Conservation (phyloP, 2,797 vertebrate genomes). For the Odontamblyopus rebecca region DNA sequence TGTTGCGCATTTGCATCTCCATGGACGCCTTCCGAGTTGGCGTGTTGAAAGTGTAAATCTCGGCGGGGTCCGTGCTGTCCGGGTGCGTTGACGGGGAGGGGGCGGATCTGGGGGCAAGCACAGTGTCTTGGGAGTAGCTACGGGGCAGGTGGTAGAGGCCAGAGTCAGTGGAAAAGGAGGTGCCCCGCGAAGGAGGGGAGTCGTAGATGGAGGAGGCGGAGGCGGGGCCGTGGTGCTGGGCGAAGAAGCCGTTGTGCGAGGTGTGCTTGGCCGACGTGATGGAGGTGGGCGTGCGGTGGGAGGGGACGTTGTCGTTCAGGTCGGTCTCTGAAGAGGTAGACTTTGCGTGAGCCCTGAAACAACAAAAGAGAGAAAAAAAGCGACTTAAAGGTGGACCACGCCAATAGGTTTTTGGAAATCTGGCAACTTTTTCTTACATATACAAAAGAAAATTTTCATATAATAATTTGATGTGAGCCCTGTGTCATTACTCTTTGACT, state of each 20-base stretch:
- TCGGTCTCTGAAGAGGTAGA: conserved; percentile 94
- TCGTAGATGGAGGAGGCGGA: conserved; percentile 85
- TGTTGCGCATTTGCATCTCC: conserved; percentile 87
- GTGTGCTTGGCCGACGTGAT: conserved; percentile 83
- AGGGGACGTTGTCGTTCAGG: conserved; percentile 95
- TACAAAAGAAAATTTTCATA: no score
- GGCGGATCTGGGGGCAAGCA: conserved; percentile 84
- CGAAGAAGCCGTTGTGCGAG: conserved; percentile 90
- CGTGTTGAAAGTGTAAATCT: conserved; percentile 88
- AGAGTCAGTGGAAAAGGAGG: conserved; percentile 81
- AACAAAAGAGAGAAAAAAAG: conserved; percentile 17
- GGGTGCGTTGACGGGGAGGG: conserved; percentile 78
- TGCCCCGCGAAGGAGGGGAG: conserved; percentile 85
- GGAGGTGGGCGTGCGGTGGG: conserved; percentile 84
- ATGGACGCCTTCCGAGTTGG: conserved; percentile 81
- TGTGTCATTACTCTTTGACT: no score
- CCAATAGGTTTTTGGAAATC: no score
- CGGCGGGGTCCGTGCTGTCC: conserved; percentile 81
- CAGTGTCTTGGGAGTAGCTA: conserved; percentile 94
- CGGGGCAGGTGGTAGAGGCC: conserved; percentile 91
- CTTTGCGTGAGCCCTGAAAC: conserved; percentile 83
- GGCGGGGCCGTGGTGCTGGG: conserved; percentile 63
- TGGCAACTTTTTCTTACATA: no score
- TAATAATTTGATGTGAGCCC: no score
- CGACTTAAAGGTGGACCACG: conserved; percentile 1